Evolutionary conservation across 2,113 vertebrate genomes (phyloP).

Genomic region (Leuciscus idus): DNA sequence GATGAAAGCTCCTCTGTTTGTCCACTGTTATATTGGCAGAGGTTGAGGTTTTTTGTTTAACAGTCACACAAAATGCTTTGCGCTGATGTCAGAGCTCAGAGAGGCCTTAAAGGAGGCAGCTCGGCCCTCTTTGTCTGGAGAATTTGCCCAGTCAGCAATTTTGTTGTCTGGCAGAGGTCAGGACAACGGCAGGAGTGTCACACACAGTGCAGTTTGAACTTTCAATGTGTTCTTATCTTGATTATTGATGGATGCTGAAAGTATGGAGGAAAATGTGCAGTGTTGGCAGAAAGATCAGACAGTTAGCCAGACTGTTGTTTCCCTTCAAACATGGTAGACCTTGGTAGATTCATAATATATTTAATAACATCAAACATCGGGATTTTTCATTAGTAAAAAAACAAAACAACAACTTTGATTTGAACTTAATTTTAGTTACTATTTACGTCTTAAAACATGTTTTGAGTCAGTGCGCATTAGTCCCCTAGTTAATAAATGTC

Average conservation of each 20-base stretch:
- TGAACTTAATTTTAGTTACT: no score
- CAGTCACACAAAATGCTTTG: conserved; percentile 55
- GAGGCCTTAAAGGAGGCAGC: conserved; percentile 41
- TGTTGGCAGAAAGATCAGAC: conserved; percentile 45
- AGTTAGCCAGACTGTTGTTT: conserved; percentile 42
- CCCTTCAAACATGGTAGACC: neutral
- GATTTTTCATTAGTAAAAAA: no score
- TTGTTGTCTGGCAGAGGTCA: conserved; percentile 55
- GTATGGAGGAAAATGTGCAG: conserved; percentile 53
- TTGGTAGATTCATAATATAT: neutral
- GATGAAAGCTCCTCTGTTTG: conserved; percentile 62
- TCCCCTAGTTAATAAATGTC: no score
- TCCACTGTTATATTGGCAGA: conserved; percentile 22
- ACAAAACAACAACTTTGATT: no score
- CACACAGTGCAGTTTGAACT: conserved; percentile 52
- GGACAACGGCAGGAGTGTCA: conserved; percentile 48
- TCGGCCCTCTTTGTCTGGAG: conserved; percentile 56
- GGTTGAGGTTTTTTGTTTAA: conserved; percentile 42
- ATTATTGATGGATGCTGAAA: conserved; percentile 58
- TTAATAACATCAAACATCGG: neutral
- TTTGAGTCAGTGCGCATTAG: no score
- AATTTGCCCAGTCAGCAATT: conserved; percentile 57
- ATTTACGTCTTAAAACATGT: no score
- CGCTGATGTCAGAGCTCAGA: conserved; percentile 46
- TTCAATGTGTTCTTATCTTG: conserved; percentile 55